phyloP scores from a whole-genome alignment of 2,797 vertebrate species.

The Podargus strigoides region DNA sequence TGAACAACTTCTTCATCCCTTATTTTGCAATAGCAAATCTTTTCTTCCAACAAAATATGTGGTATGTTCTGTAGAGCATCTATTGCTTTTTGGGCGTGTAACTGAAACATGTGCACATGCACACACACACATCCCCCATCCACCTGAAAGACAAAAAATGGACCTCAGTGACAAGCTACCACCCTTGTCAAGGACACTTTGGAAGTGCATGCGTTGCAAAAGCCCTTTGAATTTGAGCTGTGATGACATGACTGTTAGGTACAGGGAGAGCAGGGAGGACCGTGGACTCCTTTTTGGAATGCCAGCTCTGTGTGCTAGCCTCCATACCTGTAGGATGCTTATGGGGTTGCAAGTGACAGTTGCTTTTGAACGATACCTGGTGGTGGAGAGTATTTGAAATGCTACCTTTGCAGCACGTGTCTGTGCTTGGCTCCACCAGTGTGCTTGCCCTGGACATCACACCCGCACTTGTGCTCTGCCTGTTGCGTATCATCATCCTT shows the following conservation, averaged over 20 bases:
- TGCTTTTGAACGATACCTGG: neutral
- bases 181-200: neutral
- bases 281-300: neutral
- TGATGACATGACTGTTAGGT: neutral
- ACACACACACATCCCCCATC: rapidly evolving
- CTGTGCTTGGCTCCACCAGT: neutral
- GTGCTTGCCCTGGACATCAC: neutral
- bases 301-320: neutral
- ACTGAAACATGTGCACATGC: neutral
- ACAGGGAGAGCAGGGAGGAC: too few relatives aligned
- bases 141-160: neutral
- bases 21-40: neutral
- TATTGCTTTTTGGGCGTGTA: neutral
- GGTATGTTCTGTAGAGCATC: neutral
- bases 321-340: neutral
- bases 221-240: neutral
- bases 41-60: neutral
- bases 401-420: neutral
- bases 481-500: neutral
- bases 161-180: neutral
- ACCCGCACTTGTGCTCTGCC: neutral
- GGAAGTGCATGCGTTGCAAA: neutral
- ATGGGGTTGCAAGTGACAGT: neutral
- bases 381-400: neutral
- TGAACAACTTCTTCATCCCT: neutral